Percentiles rank a stretch among this genome's conserved stretches.
Evolutionary conservation across 2,797 vertebrate genomes (phyloP).

Genomic region (Eulemur mongoz): DNA sequence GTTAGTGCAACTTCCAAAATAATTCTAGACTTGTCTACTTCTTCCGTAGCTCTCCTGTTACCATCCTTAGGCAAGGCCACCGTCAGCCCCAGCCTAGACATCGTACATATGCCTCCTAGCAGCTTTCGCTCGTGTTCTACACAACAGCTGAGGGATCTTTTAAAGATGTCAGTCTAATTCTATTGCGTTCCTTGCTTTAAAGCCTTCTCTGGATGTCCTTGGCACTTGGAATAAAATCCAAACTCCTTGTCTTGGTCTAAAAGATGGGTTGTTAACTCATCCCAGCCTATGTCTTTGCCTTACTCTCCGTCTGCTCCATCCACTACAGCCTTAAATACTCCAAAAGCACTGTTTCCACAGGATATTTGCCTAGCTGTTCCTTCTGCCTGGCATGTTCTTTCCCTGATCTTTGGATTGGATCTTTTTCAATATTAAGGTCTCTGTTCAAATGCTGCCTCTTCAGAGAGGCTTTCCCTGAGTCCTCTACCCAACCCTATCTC

Average conservation of each 20-base stretch:
- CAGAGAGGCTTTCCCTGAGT: neutral
- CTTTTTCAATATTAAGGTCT: neutral
- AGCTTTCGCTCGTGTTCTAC: neutral
- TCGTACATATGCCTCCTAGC: too few species aligned
- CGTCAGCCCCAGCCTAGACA: too few species aligned
- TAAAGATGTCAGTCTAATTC: neutral
- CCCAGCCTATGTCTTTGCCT: neutral
- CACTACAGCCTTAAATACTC: neutral
- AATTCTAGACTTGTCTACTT: neutral
- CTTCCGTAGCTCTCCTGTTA: neutral
- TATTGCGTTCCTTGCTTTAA: neutral
- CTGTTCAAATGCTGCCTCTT: neutral
- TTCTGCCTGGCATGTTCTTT: slow-evolving; percentile 46
- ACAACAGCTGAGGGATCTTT: neutral
- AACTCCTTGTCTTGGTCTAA: neutral
- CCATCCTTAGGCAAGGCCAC: neutral
- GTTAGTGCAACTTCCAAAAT: neutral
- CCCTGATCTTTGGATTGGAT: neutral
- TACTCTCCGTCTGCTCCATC: neutral
- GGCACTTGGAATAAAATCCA: slow-evolving; percentile 27
- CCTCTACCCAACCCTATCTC: neutral
- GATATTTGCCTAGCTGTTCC: slow-evolving; percentile 28
- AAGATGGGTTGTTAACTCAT: neutral
- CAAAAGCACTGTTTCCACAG: neutral
- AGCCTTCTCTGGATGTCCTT: neutral